Conservation (phyloP, 2,888 invertebrate genomes). For the Sphaerophoria taeniata region DNA sequence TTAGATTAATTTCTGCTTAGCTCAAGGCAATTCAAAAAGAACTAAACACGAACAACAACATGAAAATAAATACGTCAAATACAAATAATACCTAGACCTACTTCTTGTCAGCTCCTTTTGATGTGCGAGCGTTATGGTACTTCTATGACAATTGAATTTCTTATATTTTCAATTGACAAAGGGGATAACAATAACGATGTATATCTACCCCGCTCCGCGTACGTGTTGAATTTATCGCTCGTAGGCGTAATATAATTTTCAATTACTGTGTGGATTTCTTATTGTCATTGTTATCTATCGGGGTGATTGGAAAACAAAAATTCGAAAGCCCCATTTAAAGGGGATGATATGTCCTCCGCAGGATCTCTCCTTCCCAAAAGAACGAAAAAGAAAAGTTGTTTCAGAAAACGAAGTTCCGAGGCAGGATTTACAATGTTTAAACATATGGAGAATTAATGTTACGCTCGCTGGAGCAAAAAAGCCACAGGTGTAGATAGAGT, state of each 20-base stretch:
- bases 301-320: slow-evolving; percentile 56
- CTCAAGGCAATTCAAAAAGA: slow-evolving; percentile 48
- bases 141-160: slow-evolving; percentile 65
- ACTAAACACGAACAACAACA: slow-evolving; percentile 23
- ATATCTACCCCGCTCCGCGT: slow-evolving; percentile 9
- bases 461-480: slow-evolving; percentile 11
- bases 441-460: slow-evolving; percentile 54
- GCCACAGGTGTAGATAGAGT: slow-evolving; percentile 62
- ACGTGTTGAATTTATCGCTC: slow-evolving; percentile 34
- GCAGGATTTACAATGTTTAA: slow-evolving; percentile 56
- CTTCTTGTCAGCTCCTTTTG: slow-evolving; percentile 65
- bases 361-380: slow-evolving; percentile 12
- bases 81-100: slow-evolving; percentile 52
- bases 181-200: slow-evolving; percentile 49
- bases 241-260: slow-evolving; percentile 71
- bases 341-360: slow-evolving; percentile 51
- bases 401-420: slow-evolving; percentile 22
- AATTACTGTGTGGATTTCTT: slow-evolving; percentile 62
- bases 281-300: slow-evolving; percentile 63
- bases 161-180: slow-evolving; percentile 50
- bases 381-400: background rate
- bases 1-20: slow-evolving; percentile 11
- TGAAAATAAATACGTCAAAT: slow-evolving; percentile 21
- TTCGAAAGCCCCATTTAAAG: slow-evolving; percentile 28
- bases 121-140: slow-evolving; percentile 2